Conservation (phyloP, 2,113 vertebrate genomes). For the Apteryx mantelli region DNA sequence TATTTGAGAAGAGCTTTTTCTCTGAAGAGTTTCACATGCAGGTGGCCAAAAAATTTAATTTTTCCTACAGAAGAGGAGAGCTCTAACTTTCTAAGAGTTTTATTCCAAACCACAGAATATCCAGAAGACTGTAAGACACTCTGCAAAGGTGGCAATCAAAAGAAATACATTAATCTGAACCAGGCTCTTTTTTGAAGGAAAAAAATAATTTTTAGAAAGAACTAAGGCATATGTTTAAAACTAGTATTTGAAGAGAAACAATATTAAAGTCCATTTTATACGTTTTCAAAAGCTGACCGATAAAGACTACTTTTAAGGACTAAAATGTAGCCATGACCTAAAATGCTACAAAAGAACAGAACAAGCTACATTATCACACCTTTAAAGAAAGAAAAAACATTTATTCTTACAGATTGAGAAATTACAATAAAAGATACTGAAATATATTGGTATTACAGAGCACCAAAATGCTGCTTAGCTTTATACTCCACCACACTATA, state of each 20-base stretch:
- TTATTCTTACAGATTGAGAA: background rate
- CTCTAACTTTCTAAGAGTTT: background rate
- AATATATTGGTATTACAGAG: background rate
- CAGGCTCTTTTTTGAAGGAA: background rate
- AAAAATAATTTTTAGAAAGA: background rate
- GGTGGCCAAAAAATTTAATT: background rate
- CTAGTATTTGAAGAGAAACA: background rate
- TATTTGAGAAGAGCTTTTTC: background rate
- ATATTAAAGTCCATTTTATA: background rate
- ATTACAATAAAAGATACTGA: background rate
- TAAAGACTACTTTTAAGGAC: background rate
- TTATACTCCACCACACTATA: background rate
- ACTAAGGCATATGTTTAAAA: background rate
- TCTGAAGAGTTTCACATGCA: background rate
- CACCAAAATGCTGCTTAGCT: background rate
- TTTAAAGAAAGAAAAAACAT: background rate
- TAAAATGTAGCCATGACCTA: fast-evolving
- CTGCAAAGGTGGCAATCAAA: background rate
- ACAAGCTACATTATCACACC: background rate
- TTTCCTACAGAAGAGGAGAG: background rate
- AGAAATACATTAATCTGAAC: background rate
- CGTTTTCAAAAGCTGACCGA: background rate
- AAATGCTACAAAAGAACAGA: background rate
- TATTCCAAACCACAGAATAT: background rate
- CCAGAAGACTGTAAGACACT: background rate